phyloP scores from a whole-genome alignment of 2,888 invertebrate genomes.

The Agriopis leucophaearia region DNA sequence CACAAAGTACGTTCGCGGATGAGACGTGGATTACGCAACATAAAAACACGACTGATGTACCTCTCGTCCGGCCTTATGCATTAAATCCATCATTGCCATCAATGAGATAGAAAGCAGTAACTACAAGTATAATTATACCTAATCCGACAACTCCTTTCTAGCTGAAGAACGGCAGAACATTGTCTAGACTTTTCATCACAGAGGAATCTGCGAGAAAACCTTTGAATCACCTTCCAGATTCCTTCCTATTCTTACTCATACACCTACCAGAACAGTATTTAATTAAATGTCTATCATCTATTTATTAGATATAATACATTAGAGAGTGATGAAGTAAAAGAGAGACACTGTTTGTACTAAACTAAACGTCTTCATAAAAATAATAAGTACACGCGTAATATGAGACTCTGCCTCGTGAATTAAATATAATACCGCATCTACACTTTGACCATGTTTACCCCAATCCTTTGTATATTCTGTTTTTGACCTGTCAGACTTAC shows the following conservation, averaged over 20 bases:
- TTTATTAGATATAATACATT: slow-evolving; percentile 70
- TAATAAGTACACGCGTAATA: slow-evolving; percentile 77
- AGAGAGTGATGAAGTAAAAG: slow-evolving; percentile 83
- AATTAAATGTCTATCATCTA: slow-evolving; percentile 63
- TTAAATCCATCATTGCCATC: neutral
- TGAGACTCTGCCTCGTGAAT: slow-evolving; percentile 78
- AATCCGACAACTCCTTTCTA: neutral
- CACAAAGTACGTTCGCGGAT: neutral
- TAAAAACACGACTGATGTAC: neutral
- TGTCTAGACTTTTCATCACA: slow-evolving; percentile 71
- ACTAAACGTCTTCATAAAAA: slow-evolving; percentile 74
- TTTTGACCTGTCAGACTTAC: no score
- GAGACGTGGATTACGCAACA: neutral
- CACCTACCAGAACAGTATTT: slow-evolving; percentile 65
- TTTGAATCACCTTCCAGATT: slow-evolving; percentile 75
- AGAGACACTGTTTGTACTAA: slow-evolving; percentile 85
- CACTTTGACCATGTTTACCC: no score
- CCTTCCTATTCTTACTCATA: slow-evolving; percentile 66
- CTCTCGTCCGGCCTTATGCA: neutral
- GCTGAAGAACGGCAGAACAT: slow-evolving; percentile 10
- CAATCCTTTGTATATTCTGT: no score
- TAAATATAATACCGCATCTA: slow-evolving; percentile 37
- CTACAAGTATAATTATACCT: neutral
- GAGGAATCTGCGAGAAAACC: slow-evolving; percentile 72
- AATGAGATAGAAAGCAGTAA: neutral